These are phyloP conservation scores for Enteromius afrohamiltoni DNA, from an alignment of 2,797 vertebrate genomes.

Conservation along the genomic window DNA sequence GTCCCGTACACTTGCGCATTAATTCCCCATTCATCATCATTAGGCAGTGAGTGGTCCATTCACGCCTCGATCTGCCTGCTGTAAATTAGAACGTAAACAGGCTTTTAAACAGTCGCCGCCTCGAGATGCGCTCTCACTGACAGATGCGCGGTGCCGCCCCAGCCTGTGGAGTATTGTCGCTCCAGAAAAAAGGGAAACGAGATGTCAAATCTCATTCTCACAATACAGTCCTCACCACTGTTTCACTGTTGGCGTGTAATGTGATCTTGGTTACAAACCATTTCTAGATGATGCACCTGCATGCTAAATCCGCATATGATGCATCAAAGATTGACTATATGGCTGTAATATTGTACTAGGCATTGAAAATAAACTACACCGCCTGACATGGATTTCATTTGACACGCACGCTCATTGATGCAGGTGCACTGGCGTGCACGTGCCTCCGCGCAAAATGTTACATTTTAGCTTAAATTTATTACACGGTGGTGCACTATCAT, in stretches of 20 bases:
- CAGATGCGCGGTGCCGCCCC: conserved; percentile 92
- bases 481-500: conserved; percentile 23
- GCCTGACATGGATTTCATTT: neutral
- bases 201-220: conserved; percentile 20
- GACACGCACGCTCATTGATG: neutral
- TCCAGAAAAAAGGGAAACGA: conserved; percentile 19
- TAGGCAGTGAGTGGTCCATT: conserved; percentile 93
- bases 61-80: conserved; percentile 90
- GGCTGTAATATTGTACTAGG: neutral
- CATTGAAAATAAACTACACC: neutral
- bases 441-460: neutral
- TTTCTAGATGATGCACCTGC: neutral
- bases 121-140: conserved; percentile 78
- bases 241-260: neutral
- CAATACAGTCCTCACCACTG: neutral
- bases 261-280: neutral
- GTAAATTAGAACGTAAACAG: conserved; percentile 97
- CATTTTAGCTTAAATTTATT: conserved; percentile 8
- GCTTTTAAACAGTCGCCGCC: conserved; percentile 84
- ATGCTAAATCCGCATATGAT: neutral
- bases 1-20: conserved; percentile 98
- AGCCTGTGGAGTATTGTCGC: neutral
- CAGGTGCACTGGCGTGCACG: neutral
- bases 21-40: conserved; percentile 99
- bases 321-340: neutral